Percentiles rank a stretch among this genome's conserved stretches.
Conservation (phyloP, 1,140 invertebrate genomes). For the Drosophila athabasca region DNA sequence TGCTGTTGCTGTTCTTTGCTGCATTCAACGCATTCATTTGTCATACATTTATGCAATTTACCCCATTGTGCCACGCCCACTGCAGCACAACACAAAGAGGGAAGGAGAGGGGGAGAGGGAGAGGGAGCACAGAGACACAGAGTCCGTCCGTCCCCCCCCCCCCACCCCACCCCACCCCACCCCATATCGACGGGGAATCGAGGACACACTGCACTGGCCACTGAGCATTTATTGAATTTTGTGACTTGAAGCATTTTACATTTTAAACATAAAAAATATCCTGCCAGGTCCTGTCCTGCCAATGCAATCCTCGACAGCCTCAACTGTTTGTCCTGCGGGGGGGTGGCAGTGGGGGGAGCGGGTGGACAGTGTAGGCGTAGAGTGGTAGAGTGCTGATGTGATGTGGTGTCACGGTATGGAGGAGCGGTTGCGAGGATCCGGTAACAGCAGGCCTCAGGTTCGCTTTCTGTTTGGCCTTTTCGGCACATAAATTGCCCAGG, state of each 20-base stretch:
- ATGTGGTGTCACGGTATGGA: no score
- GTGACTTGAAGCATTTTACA: conserved; percentile 69
- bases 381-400: no score
- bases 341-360: no score
- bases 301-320: neutral
- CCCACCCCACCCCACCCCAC: no score
- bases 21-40: conserved; percentile 46
- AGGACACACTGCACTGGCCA: conserved; percentile 10
- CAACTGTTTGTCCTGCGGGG: conserved; percentile 4
- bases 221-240: conserved; percentile 70
- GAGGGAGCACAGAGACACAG: no score
- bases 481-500: conserved; percentile 61
- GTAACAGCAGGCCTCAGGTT: conserved; percentile 42
- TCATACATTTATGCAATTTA: conserved; percentile 67
- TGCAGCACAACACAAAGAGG: neutral
- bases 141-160: no score
- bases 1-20: no score
- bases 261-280: conserved; percentile 63
- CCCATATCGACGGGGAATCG: neutral
- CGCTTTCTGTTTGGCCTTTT: conserved; percentile 55
- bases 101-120: neutral
- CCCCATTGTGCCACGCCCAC: conserved; percentile 46
- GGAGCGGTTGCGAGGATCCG: conserved; percentile 3
- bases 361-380: no score
- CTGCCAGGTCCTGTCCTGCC: neutral